Conservation (phyloP, 2,888 invertebrate species). For the Eupsilia transversa region DNA sequence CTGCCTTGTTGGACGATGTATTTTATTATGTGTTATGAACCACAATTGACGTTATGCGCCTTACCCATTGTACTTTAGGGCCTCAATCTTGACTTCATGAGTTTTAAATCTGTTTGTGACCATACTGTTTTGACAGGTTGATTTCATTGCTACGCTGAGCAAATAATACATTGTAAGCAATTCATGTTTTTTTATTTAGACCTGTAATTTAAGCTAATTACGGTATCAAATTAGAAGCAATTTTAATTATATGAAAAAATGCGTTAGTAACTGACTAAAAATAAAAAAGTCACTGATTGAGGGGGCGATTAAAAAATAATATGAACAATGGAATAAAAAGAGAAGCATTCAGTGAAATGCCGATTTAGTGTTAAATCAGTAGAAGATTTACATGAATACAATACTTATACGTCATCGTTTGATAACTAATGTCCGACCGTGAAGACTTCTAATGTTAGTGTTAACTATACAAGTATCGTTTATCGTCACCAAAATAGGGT, state of each 20-base stretch:
- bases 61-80: conserved; percentile 63
- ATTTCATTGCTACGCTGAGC: conserved; percentile 30
- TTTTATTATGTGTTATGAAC: conserved; percentile 68
- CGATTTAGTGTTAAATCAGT: conserved; percentile 44
- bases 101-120: conserved; percentile 63
- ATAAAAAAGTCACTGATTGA: conserved; percentile 37
- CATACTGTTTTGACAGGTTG: conserved; percentile 55
- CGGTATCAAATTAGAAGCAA: not conserved
- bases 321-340: conserved; percentile 54
- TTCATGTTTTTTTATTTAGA: not conserved
- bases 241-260: not conserved
- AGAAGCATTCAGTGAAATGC: conserved; percentile 34
- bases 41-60: conserved; percentile 65
- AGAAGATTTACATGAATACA: conserved; percentile 39
- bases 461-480: conserved; percentile 49
- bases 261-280: not conserved
- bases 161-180: conserved; percentile 16
- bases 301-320: conserved; percentile 50
- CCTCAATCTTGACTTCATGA: conserved; percentile 60
- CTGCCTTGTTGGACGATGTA: conserved; percentile 48
- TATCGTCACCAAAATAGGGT: conserved; percentile 66
- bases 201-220: not conserved
- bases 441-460: conserved; percentile 54
- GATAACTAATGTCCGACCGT: conserved; percentile 29
- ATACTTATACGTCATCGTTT: conserved; percentile 45